Conservation (phyloP, 2,888 invertebrate species). For the Trissolcus japonicus region DNA sequence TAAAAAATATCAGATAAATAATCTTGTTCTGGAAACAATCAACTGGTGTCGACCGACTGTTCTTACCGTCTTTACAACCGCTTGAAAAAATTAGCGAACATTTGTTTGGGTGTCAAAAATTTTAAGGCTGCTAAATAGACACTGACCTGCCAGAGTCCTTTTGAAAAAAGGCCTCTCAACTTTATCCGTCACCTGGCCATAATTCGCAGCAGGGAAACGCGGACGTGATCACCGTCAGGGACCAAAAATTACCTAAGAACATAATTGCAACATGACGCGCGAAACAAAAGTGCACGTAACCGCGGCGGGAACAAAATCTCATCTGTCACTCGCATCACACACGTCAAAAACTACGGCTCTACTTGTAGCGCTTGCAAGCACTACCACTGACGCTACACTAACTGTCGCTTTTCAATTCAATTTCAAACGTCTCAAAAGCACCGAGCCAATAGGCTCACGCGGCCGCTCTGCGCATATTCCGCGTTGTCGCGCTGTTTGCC, state of each 20-base stretch:
- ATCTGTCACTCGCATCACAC: conserved; percentile 50
- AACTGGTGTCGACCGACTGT: too few relatives aligned
- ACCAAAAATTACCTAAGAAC: conserved; percentile 25
- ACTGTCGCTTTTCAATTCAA: conserved; percentile 71
- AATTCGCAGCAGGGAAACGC: conserved; percentile 37
- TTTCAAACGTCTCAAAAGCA: conserved; percentile 65
- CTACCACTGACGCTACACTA: conserved; percentile 73
- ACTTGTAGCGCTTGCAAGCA: conserved; percentile 67
- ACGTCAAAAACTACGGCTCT: conserved; percentile 65
- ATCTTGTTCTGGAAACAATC: too few relatives aligned
- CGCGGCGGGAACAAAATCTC: conserved; percentile 32
- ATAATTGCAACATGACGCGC: conserved; percentile 19
- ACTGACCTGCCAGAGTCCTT: conserved; percentile 62
- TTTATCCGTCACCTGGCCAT: conserved; percentile 70
- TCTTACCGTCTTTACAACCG: too few relatives aligned
- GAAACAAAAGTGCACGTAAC: conserved; percentile 15
- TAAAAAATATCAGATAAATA: too few relatives aligned
- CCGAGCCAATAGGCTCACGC: conserved; percentile 49
- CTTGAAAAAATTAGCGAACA: too few relatives aligned
- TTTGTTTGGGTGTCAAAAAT: neutral
- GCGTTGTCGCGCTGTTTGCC: neutral
- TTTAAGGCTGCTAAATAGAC: neutral
- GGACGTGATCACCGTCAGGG: conserved; percentile 1
- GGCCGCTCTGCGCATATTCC: conserved; percentile 18
- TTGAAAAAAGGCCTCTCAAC: conserved; percentile 61